Percentiles rank a stretch among this genome's conserved stretches.
These are phyloP conservation scores for Petrolisthes cinctipes DNA, from an alignment of 2,888 invertebrate genomes.

Conservation along the genomic window DNA sequence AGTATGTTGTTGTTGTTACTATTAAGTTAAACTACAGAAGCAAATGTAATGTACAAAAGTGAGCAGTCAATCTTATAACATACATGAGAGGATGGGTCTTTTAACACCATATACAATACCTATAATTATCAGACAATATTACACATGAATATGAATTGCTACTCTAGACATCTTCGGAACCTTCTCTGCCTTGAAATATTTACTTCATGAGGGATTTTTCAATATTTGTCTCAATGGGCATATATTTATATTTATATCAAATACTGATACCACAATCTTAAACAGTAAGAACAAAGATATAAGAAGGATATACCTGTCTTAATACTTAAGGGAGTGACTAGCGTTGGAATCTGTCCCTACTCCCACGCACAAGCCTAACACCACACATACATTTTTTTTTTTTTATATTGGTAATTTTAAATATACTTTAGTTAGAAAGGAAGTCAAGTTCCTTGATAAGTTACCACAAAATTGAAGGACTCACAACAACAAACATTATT, in stretches of 20 bases:
- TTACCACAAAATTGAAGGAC: constrained; percentile 41
- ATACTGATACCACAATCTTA: constrained; percentile 56
- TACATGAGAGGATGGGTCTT: constrained; percentile 62
- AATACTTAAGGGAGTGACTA: constrained; percentile 44
- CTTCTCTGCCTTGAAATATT: constrained; percentile 47
- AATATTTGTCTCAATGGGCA: constrained; percentile 52
- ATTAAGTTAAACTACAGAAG: constrained; percentile 58
- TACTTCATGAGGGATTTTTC: constrained; percentile 58
- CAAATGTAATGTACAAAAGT: constrained; percentile 61
- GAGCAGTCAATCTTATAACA: constrained; percentile 59
- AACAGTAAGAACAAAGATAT: constrained; percentile 56
- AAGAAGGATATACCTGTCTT: constrained; percentile 44
- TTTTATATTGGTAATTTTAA: constrained; percentile 21
- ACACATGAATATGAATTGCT: constrained; percentile 57
- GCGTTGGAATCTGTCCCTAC: constrained; percentile 42
- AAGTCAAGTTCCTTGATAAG: constrained; percentile 29
- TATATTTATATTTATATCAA: constrained; percentile 47
- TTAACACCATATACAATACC: constrained; percentile 55
- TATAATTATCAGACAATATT: constrained; percentile 58
- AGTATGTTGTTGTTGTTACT: constrained; percentile 42
- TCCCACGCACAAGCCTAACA: constrained; percentile 43
- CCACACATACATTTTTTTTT: constrained; percentile 36
- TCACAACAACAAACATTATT: constrained; percentile 48
- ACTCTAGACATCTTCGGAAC: constrained; percentile 60
- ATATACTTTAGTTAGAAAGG: constrained; percentile 28